These are phyloP conservation scores for Ibidorhyncha struthersii DNA, from an alignment of 2,113 vertebrate genomes.

Conservation along the genomic window DNA sequence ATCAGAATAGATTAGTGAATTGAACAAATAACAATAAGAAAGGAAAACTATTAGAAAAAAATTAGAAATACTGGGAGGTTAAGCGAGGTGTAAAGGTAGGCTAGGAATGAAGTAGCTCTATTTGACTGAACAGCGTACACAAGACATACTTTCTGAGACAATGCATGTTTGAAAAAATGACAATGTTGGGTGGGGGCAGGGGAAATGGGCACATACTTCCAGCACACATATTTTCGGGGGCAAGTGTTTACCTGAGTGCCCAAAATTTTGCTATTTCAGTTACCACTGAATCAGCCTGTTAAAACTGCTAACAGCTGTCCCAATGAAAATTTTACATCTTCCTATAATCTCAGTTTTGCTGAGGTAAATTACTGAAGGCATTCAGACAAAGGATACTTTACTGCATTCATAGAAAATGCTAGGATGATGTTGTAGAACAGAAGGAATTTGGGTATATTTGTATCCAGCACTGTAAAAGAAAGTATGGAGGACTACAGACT, in stretches of 20 bases:
- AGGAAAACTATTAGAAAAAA: neutral
- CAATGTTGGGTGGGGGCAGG: accelerated
- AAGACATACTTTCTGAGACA: neutral
- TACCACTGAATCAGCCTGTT: neutral
- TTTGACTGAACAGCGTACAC: neutral
- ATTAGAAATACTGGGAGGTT: neutral
- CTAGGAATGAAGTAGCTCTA: neutral
- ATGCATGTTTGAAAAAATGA: neutral
- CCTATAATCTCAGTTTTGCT: neutral
- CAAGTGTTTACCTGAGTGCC: neutral
- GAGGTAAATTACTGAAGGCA: neutral
- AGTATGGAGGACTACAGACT: neutral
- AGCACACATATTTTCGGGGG: accelerated
- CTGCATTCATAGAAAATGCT: neutral
- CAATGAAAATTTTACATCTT: neutral
- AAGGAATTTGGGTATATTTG: neutral
- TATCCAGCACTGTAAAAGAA: neutral
- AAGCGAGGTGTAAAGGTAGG: neutral
- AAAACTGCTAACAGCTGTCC: neutral
- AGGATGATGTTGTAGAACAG: neutral
- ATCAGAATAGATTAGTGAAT: neutral
- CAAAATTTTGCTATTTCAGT: neutral
- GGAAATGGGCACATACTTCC: neutral
- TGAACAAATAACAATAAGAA: neutral
- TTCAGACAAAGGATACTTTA: neutral